Percentiles rank a stretch among this genome's conserved stretches.
phyloP scores from a whole-genome alignment of 2,888 invertebrate genomes.

The Noctua janthe region DNA sequence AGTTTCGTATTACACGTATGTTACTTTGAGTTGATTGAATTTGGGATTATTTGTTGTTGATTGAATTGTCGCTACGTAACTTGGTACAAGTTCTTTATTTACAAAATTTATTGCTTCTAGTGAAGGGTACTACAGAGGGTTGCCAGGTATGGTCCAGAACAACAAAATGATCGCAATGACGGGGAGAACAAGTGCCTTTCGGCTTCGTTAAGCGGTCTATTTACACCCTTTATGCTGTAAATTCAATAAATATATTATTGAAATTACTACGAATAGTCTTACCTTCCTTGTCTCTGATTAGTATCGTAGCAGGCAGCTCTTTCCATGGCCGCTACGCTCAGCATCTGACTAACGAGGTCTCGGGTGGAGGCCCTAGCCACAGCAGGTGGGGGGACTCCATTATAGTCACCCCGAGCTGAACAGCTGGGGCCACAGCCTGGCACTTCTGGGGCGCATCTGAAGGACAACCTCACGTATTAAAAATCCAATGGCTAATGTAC shows the following conservation, averaged over 20 bases:
- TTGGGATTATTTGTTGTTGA: too few relatives aligned
- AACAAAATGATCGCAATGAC: too few relatives aligned
- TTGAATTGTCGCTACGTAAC: too few relatives aligned
- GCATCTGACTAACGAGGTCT: slow-evolving; percentile 93
- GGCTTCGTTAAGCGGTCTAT: too few relatives aligned
- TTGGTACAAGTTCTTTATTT: too few relatives aligned
- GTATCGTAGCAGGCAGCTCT: slow-evolving; percentile 82
- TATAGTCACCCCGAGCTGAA: slow-evolving; percentile 92
- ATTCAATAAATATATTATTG: neutral
- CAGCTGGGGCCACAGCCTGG: slow-evolving; percentile 94
- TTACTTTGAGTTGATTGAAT: too few relatives aligned
- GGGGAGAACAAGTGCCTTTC: too few relatives aligned
- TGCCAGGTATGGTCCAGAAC: too few relatives aligned
- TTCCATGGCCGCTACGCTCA: slow-evolving; percentile 92
- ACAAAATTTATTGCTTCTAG: too few relatives aligned
- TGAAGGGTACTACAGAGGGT: too few relatives aligned
- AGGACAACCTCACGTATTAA: neutral
- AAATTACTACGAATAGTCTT: slow-evolving; percentile 38
- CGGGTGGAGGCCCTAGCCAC: slow-evolving; percentile 91
- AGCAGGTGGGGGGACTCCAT: slow-evolving; percentile 94
- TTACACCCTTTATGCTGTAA: too few relatives aligned
- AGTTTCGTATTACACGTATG: too few relatives aligned
- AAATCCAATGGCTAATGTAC: neutral
- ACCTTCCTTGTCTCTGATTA: slow-evolving; percentile 82
- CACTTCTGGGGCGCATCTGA: slow-evolving; percentile 88